Evolutionary conservation across 2,113 vertebrate species (phyloP).

Genomic region (Cettia cetti): DNA sequence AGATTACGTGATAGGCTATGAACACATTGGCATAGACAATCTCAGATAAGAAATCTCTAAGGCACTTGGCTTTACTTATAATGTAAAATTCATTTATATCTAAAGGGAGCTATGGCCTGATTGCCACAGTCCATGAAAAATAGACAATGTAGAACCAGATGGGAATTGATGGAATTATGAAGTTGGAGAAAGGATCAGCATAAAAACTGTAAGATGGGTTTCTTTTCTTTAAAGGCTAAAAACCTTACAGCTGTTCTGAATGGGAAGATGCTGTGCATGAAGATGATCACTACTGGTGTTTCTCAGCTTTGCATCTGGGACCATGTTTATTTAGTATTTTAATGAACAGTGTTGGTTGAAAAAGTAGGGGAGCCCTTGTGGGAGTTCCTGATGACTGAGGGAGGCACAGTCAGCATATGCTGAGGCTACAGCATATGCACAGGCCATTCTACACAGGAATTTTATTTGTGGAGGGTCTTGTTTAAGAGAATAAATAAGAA

Average conservation of each 20-base stretch:
- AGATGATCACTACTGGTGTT: neutral
- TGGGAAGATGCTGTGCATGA: neutral
- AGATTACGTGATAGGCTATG: neutral
- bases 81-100: neutral
- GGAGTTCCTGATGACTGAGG: neutral
- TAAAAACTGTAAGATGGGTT: neutral
- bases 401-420: neutral
- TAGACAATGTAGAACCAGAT: neutral
- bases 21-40: neutral
- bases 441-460: neutral
- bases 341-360: slow-evolving; percentile 16
- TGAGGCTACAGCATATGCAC: neutral
- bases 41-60: neutral
- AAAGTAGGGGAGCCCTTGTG: neutral
- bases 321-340: slow-evolving; percentile 29
- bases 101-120: neutral
- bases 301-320: neutral
- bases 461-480: neutral
- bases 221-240: neutral
- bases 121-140: neutral
- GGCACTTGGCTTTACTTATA: neutral
- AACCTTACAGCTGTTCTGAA: neutral
- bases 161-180: neutral
- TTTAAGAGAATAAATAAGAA: neutral
- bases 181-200: neutral